Base-by-base conservation (phyloP, 2,888 invertebrate genomes). In the Cacoxenus indagator region DNA sequence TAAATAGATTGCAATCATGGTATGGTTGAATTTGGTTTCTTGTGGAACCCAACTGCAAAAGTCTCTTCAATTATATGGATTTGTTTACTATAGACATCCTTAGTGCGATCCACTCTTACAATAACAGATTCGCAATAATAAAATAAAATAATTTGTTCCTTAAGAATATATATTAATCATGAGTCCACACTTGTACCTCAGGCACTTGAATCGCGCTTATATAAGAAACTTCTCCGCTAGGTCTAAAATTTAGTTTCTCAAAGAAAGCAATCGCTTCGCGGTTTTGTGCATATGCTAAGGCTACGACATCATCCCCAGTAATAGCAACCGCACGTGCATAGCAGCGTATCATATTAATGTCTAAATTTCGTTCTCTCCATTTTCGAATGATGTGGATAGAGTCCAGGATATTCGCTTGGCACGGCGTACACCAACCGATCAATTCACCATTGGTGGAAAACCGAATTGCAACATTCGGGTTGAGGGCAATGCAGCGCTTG, bases 381-480 rank as follows among this genome's bases (percentile, higher is more conserved):
- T n/a, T n/a, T n/a, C n/a, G n/a, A n/a, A n/a, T n/a, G n/a, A n/a
- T n/a, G n/a, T n/a, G n/a, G n/a, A 57, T 27, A n/a, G 57, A 57
- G n/a, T 29, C 57, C 37, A 37, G 2, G 9, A 37, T 11, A 2
- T 14, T 14, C 9, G 5, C 37, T 37, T 37, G 37, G 14, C 37
- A 37, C 8, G 6, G 29, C 0, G 29, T 29, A 17, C 76, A 79
- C 81, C 79, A 79, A 0, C 75, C 78, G 46, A 78, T 69, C 22
- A 81, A 57, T 59, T 79, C 72, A 19, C 73, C 68, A 24, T 68
- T 68, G 9, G 72, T 70, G 22, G 70, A 68, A n/a, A 64, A 68
- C 61, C 72, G 79, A 3, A 74, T 72, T 5, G 77, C 81, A 64
- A 79, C 67, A 70, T 72, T 78, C 8, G 68, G 46, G 70, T 74